phyloP scores from a whole-genome alignment of 2,113 vertebrate species.

The Semicossyphus pulcher region DNA sequence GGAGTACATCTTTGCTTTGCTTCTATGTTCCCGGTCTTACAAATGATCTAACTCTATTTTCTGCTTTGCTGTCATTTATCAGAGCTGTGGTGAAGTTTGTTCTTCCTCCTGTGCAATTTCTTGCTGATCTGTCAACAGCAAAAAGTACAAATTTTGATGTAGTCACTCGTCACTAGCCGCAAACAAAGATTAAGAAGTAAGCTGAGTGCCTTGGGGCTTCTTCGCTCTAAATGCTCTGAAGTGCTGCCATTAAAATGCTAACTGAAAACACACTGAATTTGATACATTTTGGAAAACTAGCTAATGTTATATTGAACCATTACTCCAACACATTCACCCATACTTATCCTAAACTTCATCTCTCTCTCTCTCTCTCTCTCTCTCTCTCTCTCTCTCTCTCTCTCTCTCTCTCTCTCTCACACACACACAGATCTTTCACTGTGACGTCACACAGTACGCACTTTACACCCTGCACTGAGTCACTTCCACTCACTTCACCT shows the following conservation, averaged over 20 bases:
- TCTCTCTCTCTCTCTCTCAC: neutral
- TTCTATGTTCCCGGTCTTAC: neutral
- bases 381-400: neutral
- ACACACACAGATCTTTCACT: conserved; percentile 17
- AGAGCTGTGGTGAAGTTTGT: neutral
- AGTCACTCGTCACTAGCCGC: neutral
- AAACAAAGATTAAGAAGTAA: neutral
- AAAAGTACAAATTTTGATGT: neutral
- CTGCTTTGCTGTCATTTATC: conserved; percentile 1
- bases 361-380: neutral
- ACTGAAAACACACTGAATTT: neutral
- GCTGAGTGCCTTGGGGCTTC: neutral
- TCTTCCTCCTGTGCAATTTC: neutral
- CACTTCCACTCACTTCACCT: conserved; percentile 67
- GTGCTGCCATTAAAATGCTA: neutral
- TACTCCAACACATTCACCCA: neutral
- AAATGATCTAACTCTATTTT: neutral
- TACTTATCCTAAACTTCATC: neutral
- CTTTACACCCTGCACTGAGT: conserved; percentile 67
- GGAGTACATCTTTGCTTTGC: neutral
- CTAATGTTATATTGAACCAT: neutral
- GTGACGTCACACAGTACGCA: conserved; percentile 62
- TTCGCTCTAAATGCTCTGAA: neutral
- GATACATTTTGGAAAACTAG: neutral
- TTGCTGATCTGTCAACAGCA: neutral